Conservation (phyloP, 2,888 invertebrate genomes). For the Napeogenes inachia region DNA sequence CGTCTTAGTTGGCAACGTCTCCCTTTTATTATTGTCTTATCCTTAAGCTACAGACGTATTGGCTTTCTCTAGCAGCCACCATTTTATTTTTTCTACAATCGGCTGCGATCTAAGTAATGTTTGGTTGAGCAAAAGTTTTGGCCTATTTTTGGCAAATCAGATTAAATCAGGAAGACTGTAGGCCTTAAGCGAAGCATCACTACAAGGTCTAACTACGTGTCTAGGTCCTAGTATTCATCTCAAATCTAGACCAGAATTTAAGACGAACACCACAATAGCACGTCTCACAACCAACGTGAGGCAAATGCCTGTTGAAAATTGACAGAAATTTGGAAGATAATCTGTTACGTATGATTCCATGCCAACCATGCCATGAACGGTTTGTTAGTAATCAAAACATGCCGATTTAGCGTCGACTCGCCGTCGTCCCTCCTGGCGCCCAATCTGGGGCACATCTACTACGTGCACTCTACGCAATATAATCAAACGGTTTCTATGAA, state of each 20-base stretch:
- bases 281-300: slow-evolving; percentile 75
- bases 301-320: slow-evolving; percentile 68
- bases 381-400: slow-evolving; percentile 44
- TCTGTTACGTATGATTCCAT: slow-evolving; percentile 63
- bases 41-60: slow-evolving; percentile 53
- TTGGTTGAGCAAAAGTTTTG: slow-evolving; percentile 64
- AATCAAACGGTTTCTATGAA: slow-evolving; percentile 57
- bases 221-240: slow-evolving; percentile 60
- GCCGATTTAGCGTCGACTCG: slow-evolving; percentile 41
- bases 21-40: slow-evolving; percentile 67
- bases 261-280: slow-evolving; percentile 64
- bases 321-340: slow-evolving; percentile 69
- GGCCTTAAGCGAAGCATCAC: slow-evolving; percentile 71
- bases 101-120: slow-evolving; percentile 16
- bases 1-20: slow-evolving; percentile 65
- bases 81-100: slow-evolving; percentile 10
- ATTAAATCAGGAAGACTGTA: slow-evolving; percentile 60
- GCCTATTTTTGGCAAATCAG: slow-evolving; percentile 65
- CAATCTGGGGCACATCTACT: slow-evolving; percentile 40
- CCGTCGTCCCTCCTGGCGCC: slow-evolving; percentile 46
- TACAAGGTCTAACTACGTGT: slow-evolving; percentile 71
- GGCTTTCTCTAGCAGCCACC: slow-evolving; percentile 12
- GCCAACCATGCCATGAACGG: slow-evolving; percentile 60
- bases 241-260: slow-evolving; percentile 37
- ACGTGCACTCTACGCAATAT: slow-evolving; percentile 48